Evolutionary conservation across 64 coral and sea anemone species (phyloP), one percentile per base, ranked within the genome.

Genomic region (Trachythela sp.): DNA sequence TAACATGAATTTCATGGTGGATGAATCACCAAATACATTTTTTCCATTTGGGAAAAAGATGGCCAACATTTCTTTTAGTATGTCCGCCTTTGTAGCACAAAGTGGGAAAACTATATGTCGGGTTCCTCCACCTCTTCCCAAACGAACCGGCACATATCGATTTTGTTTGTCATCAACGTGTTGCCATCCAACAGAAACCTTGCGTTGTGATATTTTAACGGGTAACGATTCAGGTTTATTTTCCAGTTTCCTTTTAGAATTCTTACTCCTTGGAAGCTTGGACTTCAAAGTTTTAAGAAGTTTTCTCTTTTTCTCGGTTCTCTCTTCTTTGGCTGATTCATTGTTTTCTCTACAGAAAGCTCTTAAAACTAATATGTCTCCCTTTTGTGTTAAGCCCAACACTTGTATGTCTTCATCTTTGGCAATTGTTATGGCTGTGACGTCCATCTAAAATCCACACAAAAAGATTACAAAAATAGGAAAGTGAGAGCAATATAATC

Each of bases 401-500:
- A 27, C 88, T 39, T 89, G 70, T 3, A 89, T 48, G 8, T 89
- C 76, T 54, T 36, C 30, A 54, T 89, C 76, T 33, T 13, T 83
- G 22, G 72, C 88, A 37, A 39, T 60, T 9, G n/a, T 84, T 27
- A 89, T 39, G 20, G 88, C 72, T 84, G 76, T 84, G 33, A 89
- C 40, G 34, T 89, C 88, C 88, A 89, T 89, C 76, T 64, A n/a
- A 64, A 64, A 64, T 20, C 20, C 20, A 64, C 56, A 20, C 26
- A 9, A 64, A 22, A 64, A 18, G 56, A 68, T 64, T 24, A 26
- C 15, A 64, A 64, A 22, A 45, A 11, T 45, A 45, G 42, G 42
- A 45, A 45, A 4, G 4, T 45, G 42, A 45, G n/a, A n/a, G n/a
- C n/a, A n/a, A n/a, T n/a, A n/a, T n/a, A n/a, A n/a, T n/a, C n/a